These are phyloP conservation scores for Pygocentrus nattereri DNA, from an alignment of 2,797 vertebrate species.

Conservation along the genomic window DNA sequence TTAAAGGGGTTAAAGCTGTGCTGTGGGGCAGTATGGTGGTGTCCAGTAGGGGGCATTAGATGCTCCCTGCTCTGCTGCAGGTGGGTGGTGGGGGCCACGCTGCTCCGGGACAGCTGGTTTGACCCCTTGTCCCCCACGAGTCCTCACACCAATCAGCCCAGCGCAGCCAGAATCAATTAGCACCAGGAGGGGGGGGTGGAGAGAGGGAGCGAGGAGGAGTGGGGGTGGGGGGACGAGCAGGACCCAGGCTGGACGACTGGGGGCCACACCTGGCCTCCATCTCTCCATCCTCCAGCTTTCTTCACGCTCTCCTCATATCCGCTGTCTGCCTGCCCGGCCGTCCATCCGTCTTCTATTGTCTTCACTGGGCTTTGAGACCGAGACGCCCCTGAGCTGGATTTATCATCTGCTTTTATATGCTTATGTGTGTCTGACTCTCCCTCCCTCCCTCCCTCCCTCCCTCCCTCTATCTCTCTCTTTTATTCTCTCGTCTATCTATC, in stretches of 20 bases:
- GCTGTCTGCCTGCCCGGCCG: not conserved
- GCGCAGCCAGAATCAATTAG: conserved; percentile 72
- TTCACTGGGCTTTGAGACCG: not conserved
- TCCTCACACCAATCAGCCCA: conserved; percentile 71
- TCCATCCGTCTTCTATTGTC: conserved; percentile 42
- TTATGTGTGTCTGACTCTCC: not conserved
- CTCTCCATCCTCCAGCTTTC: conserved; percentile 38
- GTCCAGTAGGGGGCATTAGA: conserved; percentile 50
- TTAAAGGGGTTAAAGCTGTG: not conserved
- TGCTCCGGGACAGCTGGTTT: conserved; percentile 67
- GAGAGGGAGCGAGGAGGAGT: conserved; percentile 29
- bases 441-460: not conserved
- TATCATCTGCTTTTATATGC: conserved; percentile 7
- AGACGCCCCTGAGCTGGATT: not conserved
- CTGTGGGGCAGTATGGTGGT: conserved; percentile 8
- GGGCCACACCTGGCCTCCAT: conserved; percentile 61
- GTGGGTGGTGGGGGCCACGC: conserved; percentile 55
- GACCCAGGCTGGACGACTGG: conserved; percentile 58
- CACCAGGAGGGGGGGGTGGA: conserved; percentile 64
- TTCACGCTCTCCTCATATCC: conserved; percentile 22
- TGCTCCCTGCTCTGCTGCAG: conserved; percentile 33
- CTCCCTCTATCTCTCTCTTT: not conserved
- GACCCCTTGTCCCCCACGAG: conserved; percentile 59
- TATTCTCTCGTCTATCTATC: not conserved
- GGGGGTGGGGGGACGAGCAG: conserved; percentile 27